Conservation (phyloP, 23 tunicate genomes). For the Diplosoma virens region DNA sequence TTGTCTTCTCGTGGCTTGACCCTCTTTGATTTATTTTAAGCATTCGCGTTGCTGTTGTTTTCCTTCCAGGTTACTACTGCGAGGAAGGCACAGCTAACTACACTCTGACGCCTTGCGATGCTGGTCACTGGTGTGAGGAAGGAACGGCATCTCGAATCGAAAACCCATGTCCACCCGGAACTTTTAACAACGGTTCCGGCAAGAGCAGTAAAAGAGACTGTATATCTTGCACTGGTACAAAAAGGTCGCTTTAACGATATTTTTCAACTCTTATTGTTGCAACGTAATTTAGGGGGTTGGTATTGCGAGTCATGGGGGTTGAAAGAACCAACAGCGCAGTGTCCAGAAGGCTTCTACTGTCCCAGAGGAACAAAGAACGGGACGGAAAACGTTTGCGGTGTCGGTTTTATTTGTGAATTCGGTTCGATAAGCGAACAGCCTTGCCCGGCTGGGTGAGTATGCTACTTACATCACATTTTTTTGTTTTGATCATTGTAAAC, state of each 20-base stretch:
- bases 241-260: no score
- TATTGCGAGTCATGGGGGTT: slow-evolving; percentile 57
- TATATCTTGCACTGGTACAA: slow-evolving; percentile 73
- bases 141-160: slow-evolving; percentile 25
- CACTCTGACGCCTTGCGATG: slow-evolving; percentile 53
- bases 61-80: slow-evolving; percentile 71
- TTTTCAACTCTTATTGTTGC: no score
- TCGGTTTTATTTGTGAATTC: slow-evolving; percentile 52
- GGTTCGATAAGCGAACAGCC: slow-evolving; percentile 40
- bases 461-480: no score
- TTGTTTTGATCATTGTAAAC: no score
- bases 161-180: slow-evolving; percentile 62
- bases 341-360: slow-evolving; percentile 81
- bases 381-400: slow-evolving; percentile 53
- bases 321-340: slow-evolving; percentile 33
- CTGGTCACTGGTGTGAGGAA: slow-evolving; percentile 65
- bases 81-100: slow-evolving; percentile 70
- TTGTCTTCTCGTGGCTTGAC: no score
- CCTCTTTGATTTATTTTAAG: no score
- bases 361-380: slow-evolving; percentile 54
- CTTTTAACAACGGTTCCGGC: slow-evolving; percentile 70
- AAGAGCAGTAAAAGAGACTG: slow-evolving; percentile 42
- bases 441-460: slow-evolving; percentile 73
- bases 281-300: slow-evolving; percentile 75
- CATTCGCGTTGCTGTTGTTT: no score